Percentiles rank a stretch among this genome's conserved stretches.
phyloP scores from a whole-genome alignment of 2,113 vertebrate species.

The Plecturocebus donacophilus region DNA sequence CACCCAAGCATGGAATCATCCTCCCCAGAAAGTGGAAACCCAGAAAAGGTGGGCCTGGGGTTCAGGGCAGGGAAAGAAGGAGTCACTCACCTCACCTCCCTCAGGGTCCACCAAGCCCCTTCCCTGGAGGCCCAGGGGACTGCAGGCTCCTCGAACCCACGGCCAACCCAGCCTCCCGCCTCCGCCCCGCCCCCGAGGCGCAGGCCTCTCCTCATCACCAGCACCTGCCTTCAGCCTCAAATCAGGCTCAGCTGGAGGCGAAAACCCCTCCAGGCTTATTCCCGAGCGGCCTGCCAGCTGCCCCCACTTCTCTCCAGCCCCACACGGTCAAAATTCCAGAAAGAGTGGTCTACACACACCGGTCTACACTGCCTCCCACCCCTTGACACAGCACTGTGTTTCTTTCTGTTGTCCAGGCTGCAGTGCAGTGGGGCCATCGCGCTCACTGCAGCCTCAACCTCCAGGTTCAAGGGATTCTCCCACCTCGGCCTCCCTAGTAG shows the following conservation, averaged over 20 bases:
- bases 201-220: not conserved
- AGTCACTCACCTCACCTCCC: not conserved
- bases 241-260: not conserved
- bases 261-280: not conserved
- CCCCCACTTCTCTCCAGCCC: not conserved
- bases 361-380: not conserved
- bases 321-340: not conserved
- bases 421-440: too few relatives aligned
- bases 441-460: too few relatives aligned
- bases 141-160: fast-evolving
- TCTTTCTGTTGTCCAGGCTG: too few relatives aligned
- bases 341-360: not conserved
- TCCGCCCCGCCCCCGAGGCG: not conserved
- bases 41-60: not conserved
- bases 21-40: not conserved
- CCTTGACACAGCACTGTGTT: not conserved
- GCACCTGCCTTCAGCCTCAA: not conserved
- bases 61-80: not conserved
- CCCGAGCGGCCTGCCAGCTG: not conserved
- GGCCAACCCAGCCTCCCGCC: not conserved
- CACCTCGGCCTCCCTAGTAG: too few relatives aligned
- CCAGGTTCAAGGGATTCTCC: too few relatives aligned
- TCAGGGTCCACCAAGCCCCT: not conserved
- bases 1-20: not conserved
- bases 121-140: not conserved